phyloP scores from a whole-genome alignment of 2,888 invertebrate genomes.

The Gnatocerus cornutus region DNA sequence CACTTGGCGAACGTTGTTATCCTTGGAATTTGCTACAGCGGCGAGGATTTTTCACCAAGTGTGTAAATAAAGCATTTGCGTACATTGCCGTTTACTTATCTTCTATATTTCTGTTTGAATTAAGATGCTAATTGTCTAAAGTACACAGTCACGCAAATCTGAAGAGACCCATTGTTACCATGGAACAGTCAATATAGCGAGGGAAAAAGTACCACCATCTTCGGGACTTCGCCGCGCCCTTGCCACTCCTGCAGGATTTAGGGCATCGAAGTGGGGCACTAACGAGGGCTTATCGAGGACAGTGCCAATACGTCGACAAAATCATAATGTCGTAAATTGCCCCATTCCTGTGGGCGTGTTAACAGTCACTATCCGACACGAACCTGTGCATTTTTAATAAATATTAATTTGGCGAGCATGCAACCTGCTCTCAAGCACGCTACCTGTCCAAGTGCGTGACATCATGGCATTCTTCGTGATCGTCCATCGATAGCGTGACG shows the following conservation, averaged over 20 bases:
- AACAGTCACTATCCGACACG: slow-evolving; percentile 44
- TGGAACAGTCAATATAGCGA: too few species aligned
- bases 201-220: too few species aligned
- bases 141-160: slow-evolving; percentile 4
- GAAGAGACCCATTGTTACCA: too few species aligned
- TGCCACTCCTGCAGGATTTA: slow-evolving; percentile 14
- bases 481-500: slow-evolving; percentile 49
- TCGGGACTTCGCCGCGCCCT: not conserved
- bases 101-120: slow-evolving; percentile 29
- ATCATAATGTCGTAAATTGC: slow-evolving; percentile 40
- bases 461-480: slow-evolving; percentile 51
- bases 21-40: slow-evolving; percentile 37
- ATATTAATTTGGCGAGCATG: slow-evolving; percentile 49
- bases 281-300: slow-evolving; percentile 20
- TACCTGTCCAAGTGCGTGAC: slow-evolving; percentile 53
- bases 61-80: slow-evolving; percentile 39
- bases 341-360: slow-evolving; percentile 42
- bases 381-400: slow-evolving; percentile 49
- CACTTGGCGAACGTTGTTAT: slow-evolving; percentile 36
- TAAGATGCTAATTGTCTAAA: slow-evolving; percentile 25
- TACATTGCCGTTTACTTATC: slow-evolving; percentile 35
- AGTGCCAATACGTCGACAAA: slow-evolving; percentile 9
- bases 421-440: slow-evolving; percentile 51
- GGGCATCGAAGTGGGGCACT: not conserved
- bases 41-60: slow-evolving; percentile 29